Conservation (phyloP, 2,888 invertebrate species). For the Mechanitis mazaeus region DNA sequence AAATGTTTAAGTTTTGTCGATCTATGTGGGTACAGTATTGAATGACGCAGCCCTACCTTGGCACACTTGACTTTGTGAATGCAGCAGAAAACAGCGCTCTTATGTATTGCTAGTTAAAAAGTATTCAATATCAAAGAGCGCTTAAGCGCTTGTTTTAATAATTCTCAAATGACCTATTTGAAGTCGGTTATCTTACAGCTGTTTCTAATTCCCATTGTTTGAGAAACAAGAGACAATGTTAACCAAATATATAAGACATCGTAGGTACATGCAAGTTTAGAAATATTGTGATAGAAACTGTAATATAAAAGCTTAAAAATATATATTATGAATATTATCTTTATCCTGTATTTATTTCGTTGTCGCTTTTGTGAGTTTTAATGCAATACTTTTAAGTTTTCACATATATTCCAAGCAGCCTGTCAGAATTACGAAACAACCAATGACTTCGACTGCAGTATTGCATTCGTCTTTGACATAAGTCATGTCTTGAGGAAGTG, state of each 20-base stretch:
- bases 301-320: too few relatives aligned
- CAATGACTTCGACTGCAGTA: too few relatives aligned
- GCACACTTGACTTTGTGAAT: conserved; percentile 33
- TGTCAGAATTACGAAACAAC: too few relatives aligned
- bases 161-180: not conserved
- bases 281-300: too few relatives aligned
- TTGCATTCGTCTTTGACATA: too few relatives aligned
- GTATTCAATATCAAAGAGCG: conserved; percentile 7
- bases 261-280: not conserved
- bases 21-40: conserved; percentile 23
- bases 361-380: too few relatives aligned
- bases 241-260: not conserved
- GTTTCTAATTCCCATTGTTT: conserved; percentile 1
- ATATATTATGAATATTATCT: too few relatives aligned
- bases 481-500: too few relatives aligned
- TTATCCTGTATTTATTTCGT: too few relatives aligned
- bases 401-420: too few relatives aligned
- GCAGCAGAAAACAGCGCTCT: conserved; percentile 22
- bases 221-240: not conserved
- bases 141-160: not conserved
- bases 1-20: conserved; percentile 5
- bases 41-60: conserved; percentile 35
- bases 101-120: conserved; percentile 13
- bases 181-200: conserved; percentile 6
- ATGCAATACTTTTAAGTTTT: too few relatives aligned